phyloP scores from a whole-genome alignment of 2,113 vertebrate genomes.

The Pangasianodon gigas region DNA sequence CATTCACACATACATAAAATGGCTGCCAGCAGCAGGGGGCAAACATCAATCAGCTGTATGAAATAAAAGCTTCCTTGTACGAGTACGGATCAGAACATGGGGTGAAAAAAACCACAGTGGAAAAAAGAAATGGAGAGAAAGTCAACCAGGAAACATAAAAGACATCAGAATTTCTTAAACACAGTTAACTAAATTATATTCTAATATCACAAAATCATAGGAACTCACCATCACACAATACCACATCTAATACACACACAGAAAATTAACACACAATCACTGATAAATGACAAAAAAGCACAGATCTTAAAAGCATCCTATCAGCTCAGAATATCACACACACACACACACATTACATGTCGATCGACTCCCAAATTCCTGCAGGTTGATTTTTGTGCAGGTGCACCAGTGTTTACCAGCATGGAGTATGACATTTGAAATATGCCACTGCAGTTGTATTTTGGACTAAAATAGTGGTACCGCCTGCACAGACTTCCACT shows the following conservation, averaged over 20 bases:
- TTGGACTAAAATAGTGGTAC: background rate
- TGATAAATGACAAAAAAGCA: background rate
- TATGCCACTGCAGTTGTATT: background rate
- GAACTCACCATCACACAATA: background rate
- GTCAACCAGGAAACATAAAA: background rate
- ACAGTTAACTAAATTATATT: background rate
- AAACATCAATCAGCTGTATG: slow-evolving; percentile 28
- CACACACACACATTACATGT: background rate
- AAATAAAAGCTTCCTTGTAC: slow-evolving; percentile 11
- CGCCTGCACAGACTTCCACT: background rate
- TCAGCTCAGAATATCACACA: background rate
- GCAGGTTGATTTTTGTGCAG: background rate
- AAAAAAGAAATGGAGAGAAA: slow-evolving; percentile 11
- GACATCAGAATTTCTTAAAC: background rate
- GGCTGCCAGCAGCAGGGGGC: slow-evolving; percentile 19
- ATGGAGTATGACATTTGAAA: background rate
- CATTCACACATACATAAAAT: background rate
- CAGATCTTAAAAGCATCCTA: background rate
- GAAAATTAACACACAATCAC: background rate
- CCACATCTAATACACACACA: background rate
- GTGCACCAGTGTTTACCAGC: background rate
- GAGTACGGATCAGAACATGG: slow-evolving; percentile 20
- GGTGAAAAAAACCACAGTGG: background rate
- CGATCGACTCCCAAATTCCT: background rate
- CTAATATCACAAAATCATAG: background rate